Evolutionary conservation across 1,140 invertebrate genomes (phyloP), one percentile per base, ranked within the genome.

Genomic region (Musca vetustissima): DNA sequence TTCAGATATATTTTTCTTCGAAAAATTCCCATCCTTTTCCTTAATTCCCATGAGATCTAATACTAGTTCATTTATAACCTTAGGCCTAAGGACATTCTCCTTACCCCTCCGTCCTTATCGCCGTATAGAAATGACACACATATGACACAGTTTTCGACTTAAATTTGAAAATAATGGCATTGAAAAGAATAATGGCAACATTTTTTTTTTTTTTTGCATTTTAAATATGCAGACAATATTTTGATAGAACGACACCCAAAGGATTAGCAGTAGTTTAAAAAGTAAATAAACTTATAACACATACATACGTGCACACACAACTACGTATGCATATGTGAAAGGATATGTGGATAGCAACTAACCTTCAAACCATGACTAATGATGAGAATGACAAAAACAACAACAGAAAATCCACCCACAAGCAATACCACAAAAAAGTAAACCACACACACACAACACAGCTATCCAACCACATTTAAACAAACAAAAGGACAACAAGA

Each of bases 271-370:
- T 61, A n/a, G 8, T 22, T 55, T 14, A 57, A 57, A n/a, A 57
- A 57, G 53, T 57, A 57, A 57, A 57, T 61, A 61, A 61, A 61
- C 57, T 61, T 61, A 61, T 17, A 43, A n/a, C 32, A 36, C 28
- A 36, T 36, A 14, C 28, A 17, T 21, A 7, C n/a, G 17, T 28
- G 32, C n/a, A 8, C 8, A 28, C 28, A 28, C 8, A 8, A 4
- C 3, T 28, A 28, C 28, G 8, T 8, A 28, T 28, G 28, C 8
- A 28, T 28, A 8, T 3, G 3, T n/a, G 3, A 36, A 61, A 52
- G 49, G n/a, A 52, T 19, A 21, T 19, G 49, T 21, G 21, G 17
- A 52, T 19, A 52, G 19, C 17, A 19, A n/a, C n/a, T n/a, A n/a
- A 52, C 17, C 17, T 19, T 19, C 49, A 52, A 19, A 61, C 57